These are phyloP conservation scores for Solenopsis fugax DNA, from an alignment of 1,140 invertebrate species.

Conservation along the genomic window DNA sequence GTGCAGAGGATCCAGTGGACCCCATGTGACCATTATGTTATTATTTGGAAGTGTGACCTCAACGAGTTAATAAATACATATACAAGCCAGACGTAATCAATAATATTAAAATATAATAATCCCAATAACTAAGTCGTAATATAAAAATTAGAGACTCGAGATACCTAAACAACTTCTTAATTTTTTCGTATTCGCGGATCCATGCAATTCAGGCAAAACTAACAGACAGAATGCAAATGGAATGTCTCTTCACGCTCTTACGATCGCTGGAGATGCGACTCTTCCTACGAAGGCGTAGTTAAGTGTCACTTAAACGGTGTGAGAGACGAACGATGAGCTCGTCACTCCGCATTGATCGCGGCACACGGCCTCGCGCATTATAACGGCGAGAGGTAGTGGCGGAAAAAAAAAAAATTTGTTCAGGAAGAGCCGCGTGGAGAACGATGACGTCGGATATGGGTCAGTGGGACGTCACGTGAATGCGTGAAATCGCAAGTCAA, in stretches of 20 bases:
- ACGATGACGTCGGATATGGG: slow-evolving; percentile 79
- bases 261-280: background rate
- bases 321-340: slow-evolving; percentile 17
- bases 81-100: background rate
- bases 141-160: background rate
- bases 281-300: background rate
- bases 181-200: background rate
- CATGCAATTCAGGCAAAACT: background rate
- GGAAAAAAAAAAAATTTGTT: slow-evolving; percentile 68
- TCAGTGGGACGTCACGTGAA: slow-evolving; percentile 82
- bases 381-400: slow-evolving; percentile 27
- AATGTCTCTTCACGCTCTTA: slow-evolving; percentile 11
- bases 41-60: too few relatives aligned
- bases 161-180: background rate
- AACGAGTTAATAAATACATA: background rate
- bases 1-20: too few relatives aligned
- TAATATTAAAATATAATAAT: background rate
- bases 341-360: background rate
- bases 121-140: background rate
- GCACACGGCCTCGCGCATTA: slow-evolving; percentile 21
- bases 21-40: too few relatives aligned
- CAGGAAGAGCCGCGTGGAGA: slow-evolving; percentile 62
- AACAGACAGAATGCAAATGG: background rate
- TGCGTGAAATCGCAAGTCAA: slow-evolving; percentile 85
- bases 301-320: slow-evolving; percentile 11